Percentiles rank a stretch among this genome's conserved stretches.
phyloP scores from a whole-genome alignment of 53 echinoderm and acorn worm genomes.

The Crossaster papposus region DNA sequence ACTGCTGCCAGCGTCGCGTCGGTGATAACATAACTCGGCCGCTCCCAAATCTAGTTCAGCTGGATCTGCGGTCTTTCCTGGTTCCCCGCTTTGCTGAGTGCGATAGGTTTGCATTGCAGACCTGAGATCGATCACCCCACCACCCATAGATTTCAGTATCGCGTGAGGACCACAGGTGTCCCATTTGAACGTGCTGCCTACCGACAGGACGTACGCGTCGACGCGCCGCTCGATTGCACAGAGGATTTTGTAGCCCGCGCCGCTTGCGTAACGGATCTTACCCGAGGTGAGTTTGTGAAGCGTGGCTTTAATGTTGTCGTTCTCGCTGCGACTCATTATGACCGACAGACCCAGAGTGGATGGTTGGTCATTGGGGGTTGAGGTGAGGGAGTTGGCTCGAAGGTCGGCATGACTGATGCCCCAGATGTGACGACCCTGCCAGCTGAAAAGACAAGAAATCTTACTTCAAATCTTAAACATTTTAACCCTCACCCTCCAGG shows the following conservation, averaged over 20 bases:
- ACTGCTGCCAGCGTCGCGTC: slow-evolving; percentile 62
- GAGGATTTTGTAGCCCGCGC: slow-evolving; percentile 90
- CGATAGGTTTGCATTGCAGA: slow-evolving; percentile 32
- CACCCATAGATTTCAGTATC: slow-evolving; percentile 74
- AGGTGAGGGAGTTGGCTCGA: slow-evolving; percentile 62
- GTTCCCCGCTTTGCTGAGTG: background rate
- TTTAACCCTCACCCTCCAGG: too few relatives aligned
- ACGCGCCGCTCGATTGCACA: slow-evolving; percentile 78
- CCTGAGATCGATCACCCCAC: slow-evolving; percentile 72
- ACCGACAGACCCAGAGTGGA: slow-evolving; percentile 44
- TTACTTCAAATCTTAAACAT: too few relatives aligned
- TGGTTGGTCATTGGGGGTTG: background rate
- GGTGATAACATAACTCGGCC: slow-evolving; percentile 65
- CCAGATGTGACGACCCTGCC: slow-evolving; percentile 80
- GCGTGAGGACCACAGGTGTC: slow-evolving; percentile 96
- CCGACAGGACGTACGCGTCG: slow-evolving; percentile 87
- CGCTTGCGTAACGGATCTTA: slow-evolving; percentile 74
- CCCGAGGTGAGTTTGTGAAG: slow-evolving; percentile 51
- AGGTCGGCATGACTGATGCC: slow-evolving; percentile 74
- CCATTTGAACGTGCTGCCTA: slow-evolving; percentile 92
- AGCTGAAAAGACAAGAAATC: slow-evolving; percentile 64
- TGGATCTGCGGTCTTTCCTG: background rate
- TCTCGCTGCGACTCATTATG: slow-evolving; percentile 79
- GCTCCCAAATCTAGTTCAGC: slow-evolving; percentile 27
- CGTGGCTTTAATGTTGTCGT: slow-evolving; percentile 63